Evolutionary conservation across 2,888 invertebrate genomes (phyloP).

Genomic region (Hedya salicella): DNA sequence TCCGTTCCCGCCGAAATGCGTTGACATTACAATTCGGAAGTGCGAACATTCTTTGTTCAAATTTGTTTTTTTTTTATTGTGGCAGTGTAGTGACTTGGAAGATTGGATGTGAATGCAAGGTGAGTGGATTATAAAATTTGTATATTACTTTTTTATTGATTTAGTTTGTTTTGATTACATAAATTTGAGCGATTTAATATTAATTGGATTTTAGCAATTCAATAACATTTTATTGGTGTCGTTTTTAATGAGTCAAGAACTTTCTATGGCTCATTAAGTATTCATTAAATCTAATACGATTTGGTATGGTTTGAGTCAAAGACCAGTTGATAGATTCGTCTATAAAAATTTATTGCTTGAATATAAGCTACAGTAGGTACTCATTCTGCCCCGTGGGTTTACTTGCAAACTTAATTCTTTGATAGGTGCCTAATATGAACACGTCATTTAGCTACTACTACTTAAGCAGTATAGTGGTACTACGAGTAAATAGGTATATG

Average conservation of each 20-base stretch:
- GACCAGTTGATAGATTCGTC: conserved; percentile 39
- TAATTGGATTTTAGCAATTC: conserved; percentile 38
- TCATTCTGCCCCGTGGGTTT: background rate
- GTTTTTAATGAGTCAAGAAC: conserved; percentile 34
- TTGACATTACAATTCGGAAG: conserved; percentile 57
- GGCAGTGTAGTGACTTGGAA: conserved; percentile 43
- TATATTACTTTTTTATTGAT: conserved; percentile 41
- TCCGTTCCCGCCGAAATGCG: conserved; percentile 67
- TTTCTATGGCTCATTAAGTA: conserved; percentile 38
- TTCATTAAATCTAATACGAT: conserved; percentile 38
- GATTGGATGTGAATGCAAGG: conserved; percentile 22
- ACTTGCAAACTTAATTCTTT: background rate
- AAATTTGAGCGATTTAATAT: background rate
- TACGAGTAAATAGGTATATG: too few relatives aligned
- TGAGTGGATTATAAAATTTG: conserved; percentile 26
- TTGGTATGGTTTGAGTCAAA: conserved; percentile 32
- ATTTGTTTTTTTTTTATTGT: conserved; percentile 50
- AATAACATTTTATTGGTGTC: conserved; percentile 35
- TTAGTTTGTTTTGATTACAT: conserved; percentile 39
- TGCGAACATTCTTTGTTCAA: conserved; percentile 44
- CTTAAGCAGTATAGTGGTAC: too few relatives aligned
- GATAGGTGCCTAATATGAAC: background rate
- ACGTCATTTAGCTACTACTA: background rate
- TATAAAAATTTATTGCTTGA: conserved; percentile 34
- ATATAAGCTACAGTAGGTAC: conserved; percentile 22